Evolutionary conservation across 2,113 vertebrate species (phyloP).

Genomic region (Glaucidium brasilianum): DNA sequence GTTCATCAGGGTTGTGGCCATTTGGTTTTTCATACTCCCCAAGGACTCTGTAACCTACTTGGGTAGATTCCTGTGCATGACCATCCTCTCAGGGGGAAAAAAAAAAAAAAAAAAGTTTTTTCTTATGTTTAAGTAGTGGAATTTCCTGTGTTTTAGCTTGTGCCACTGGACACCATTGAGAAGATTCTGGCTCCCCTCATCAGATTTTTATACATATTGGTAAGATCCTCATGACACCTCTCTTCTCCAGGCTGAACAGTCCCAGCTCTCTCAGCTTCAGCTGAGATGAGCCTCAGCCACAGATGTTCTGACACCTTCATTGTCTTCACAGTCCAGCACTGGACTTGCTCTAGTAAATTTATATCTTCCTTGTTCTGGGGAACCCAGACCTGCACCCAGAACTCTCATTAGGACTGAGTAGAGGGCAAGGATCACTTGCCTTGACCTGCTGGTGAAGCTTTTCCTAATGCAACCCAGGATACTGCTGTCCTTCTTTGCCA

Average conservation of each 20-base stretch:
- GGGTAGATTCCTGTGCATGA: background rate
- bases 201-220: background rate
- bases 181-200: background rate
- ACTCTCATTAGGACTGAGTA: background rate
- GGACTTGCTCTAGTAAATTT: background rate
- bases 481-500: background rate
- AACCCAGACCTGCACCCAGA: background rate
- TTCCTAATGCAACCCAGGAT: background rate
- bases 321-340: background rate
- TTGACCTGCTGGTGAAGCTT: background rate
- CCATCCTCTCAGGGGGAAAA: background rate
- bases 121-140: background rate
- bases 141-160: background rate
- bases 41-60: too few relatives aligned
- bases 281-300: too few relatives aligned
- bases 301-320: background rate
- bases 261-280: background rate
- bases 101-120: background rate
- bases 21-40: background rate
- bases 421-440: background rate
- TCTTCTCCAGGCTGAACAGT: background rate
- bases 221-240: background rate
- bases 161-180: background rate
- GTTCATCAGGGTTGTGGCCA: fast-evolving
- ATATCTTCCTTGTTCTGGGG: background rate